Evolutionary conservation across 2,888 invertebrate species (phyloP).

Genomic region (Agrochola macilenta): DNA sequence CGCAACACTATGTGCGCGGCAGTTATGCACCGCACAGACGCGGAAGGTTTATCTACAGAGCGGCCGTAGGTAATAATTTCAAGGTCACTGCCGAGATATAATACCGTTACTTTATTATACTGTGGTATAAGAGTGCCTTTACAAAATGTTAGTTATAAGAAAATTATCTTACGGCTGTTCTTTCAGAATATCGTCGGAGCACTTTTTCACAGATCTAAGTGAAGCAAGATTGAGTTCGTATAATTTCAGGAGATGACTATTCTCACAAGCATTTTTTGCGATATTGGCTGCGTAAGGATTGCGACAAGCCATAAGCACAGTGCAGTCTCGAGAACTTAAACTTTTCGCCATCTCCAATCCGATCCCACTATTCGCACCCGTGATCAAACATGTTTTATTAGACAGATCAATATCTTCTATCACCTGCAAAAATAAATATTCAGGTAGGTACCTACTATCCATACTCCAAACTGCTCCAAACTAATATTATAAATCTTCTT

Average conservation of each 20-base stretch:
- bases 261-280: conserved; percentile 73
- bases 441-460: background rate
- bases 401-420: conserved; percentile 95
- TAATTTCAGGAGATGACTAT: conserved; percentile 70
- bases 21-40: too few relatives aligned
- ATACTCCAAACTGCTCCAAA: conserved; percentile 2
- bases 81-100: too few relatives aligned
- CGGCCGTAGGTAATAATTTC: too few relatives aligned
- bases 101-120: too few relatives aligned
- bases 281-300: conserved; percentile 91
- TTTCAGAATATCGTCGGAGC: conserved; percentile 75
- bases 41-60: too few relatives aligned
- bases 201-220: conserved; percentile 81
- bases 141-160: background rate
- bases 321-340: conserved; percentile 95
- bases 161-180: conserved; percentile 38
- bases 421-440: conserved; percentile 83
- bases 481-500: background rate
- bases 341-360: conserved; percentile 97
- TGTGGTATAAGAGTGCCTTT: background rate
- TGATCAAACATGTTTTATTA: conserved; percentile 95
- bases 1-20: too few relatives aligned
- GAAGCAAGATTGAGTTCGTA: conserved; percentile 84
- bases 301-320: conserved; percentile 96
- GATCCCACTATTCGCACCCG: conserved; percentile 98